Conservation (phyloP, 2,113 vertebrate genomes). For the Scytalopus superciliaris region DNA sequence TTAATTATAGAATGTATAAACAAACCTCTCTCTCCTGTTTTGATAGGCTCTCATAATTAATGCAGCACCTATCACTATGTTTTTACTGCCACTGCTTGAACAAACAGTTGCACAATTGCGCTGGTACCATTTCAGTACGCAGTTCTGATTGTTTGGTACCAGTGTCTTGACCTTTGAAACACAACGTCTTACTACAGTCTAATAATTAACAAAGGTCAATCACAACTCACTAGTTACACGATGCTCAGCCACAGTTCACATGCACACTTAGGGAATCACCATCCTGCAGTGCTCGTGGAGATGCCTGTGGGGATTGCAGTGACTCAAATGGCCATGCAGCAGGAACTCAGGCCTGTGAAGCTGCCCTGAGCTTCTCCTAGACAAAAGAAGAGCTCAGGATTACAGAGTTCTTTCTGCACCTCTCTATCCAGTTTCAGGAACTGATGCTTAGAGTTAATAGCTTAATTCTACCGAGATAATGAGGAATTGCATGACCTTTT, state of each 20-base stretch:
- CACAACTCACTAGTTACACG: neutral
- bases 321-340: neutral
- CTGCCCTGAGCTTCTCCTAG: neutral
- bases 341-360: neutral
- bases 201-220: neutral
- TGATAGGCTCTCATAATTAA: neutral
- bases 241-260: neutral
- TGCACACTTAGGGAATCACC: neutral
- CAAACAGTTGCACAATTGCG: neutral
- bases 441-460: neutral
- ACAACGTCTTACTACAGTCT: neutral
- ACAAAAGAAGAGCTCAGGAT: neutral
- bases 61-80: neutral
- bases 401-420: neutral
- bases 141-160: neutral
- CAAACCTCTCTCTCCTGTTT: neutral
- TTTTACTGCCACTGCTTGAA: neutral
- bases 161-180: constrained; percentile 19
- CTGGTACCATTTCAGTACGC: neutral
- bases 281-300: neutral
- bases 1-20: neutral
- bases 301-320: neutral
- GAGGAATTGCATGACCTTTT: neutral
- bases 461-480: neutral
- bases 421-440: neutral